These are phyloP conservation scores for Actias luna DNA, from an alignment of 2,888 invertebrate genomes.

Conservation along the genomic window DNA sequence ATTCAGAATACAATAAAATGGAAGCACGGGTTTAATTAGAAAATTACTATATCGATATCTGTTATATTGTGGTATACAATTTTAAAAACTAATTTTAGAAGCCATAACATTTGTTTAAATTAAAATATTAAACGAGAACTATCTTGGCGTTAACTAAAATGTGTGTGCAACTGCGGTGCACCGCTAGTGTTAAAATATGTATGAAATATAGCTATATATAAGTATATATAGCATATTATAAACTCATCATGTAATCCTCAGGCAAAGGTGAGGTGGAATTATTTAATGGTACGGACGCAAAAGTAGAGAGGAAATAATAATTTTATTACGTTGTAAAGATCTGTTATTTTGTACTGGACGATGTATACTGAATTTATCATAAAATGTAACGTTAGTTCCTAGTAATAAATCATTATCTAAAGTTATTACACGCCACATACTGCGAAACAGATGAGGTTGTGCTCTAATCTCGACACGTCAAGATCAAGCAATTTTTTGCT, in stretches of 20 bases:
- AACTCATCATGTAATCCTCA: neutral
- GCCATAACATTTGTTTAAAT: too few relatives aligned
- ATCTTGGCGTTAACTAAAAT: too few relatives aligned
- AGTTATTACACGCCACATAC: neutral
- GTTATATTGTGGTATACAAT: too few relatives aligned
- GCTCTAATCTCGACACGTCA: too few relatives aligned
- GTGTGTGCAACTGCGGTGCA: too few relatives aligned
- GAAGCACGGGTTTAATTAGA: too few relatives aligned
- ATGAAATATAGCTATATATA: neutral
- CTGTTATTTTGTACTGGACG: constrained; percentile 10
- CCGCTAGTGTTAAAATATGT: neutral
- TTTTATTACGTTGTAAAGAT: constrained; percentile 24
- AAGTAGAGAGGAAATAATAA: constrained; percentile 24
- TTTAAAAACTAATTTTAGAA: too few relatives aligned
- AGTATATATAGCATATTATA: neutral
- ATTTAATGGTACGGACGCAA: constrained; percentile 25
- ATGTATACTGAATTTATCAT: neutral
- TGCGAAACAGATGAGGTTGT: too few relatives aligned
- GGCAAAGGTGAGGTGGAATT: constrained; percentile 22
- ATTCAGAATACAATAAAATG: too few relatives aligned
- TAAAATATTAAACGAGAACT: too few relatives aligned
- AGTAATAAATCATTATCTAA: neutral
- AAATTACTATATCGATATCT: too few relatives aligned
- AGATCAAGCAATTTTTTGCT: too few relatives aligned
- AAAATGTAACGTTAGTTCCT: neutral